Conservation (phyloP, 2,888 invertebrate genomes). For the Bruchidius siliquastri region DNA sequence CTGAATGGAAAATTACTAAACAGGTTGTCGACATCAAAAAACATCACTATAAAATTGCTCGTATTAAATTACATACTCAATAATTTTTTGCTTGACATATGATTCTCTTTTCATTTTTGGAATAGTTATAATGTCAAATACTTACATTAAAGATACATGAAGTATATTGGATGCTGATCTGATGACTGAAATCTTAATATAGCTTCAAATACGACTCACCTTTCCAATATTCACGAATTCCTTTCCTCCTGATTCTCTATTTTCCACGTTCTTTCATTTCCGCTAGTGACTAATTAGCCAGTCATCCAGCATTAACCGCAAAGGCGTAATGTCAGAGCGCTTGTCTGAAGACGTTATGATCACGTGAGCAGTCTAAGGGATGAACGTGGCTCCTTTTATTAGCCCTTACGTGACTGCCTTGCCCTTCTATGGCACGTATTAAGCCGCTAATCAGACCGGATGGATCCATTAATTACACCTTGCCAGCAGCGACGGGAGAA, state of each 20-base stretch:
- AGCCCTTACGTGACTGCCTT: slow-evolving; percentile 36
- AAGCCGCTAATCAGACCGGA: slow-evolving; percentile 17
- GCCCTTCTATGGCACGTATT: slow-evolving; percentile 20
- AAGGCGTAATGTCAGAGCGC: not conserved
- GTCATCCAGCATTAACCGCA: not conserved
- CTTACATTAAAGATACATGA: too few species aligned
- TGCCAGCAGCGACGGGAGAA: not conserved
- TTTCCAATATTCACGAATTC: not conserved
- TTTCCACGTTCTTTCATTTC: not conserved
- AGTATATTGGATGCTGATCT: too few species aligned
- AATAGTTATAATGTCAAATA: too few species aligned
- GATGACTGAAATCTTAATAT: too few species aligned
- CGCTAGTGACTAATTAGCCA: not conserved
- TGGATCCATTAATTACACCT: slow-evolving; percentile 14
- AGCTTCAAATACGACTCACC: too few species aligned
- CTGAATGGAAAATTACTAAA: too few species aligned
- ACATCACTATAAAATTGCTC: too few species aligned
- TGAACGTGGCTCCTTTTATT: not conserved
- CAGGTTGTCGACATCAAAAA: too few species aligned
- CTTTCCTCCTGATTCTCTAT: not conserved
- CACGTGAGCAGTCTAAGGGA: not conserved
- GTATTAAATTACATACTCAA: too few species aligned
- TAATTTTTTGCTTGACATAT: too few species aligned
- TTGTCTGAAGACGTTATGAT: not conserved
- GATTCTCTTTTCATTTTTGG: too few species aligned